Evolutionary conservation across 2,113 vertebrate species (phyloP).

Genomic region (Aspiorhynchus laticeps): DNA sequence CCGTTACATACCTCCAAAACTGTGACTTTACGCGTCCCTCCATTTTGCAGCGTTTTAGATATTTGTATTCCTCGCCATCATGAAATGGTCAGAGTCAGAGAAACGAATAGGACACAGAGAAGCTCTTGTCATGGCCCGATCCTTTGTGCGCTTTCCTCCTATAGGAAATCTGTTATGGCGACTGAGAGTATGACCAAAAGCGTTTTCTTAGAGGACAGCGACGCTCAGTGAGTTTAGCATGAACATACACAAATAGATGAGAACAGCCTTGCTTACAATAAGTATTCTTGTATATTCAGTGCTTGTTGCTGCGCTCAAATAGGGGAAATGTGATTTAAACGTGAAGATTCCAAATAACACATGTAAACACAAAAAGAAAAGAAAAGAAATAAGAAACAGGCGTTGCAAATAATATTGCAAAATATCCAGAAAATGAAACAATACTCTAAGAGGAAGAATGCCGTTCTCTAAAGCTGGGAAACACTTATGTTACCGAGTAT

Average conservation of each 20-base stretch:
- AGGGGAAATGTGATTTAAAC: no score
- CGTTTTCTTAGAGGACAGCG: conserved; percentile 43
- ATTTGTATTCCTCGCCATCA: not conserved
- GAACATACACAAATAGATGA: not conserved
- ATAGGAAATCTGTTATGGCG: conserved; percentile 20
- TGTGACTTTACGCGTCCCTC: not conserved
- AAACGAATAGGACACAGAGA: not conserved
- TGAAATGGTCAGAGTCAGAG: not conserved
- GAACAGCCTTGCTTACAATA: not conserved
- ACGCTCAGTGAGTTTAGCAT: conserved; percentile 31
- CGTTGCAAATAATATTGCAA: no score
- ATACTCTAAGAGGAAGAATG: no score
- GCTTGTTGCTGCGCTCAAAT: no score
- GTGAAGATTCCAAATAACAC: no score
- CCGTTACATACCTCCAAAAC: conserved; percentile 55
- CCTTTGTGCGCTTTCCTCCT: conserved; percentile 59
- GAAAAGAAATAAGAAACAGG: no score
- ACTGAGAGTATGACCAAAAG: not conserved
- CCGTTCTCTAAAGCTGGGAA: no score
- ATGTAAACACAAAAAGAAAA: no score
- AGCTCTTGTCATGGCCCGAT: not conserved
- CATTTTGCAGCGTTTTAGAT: not conserved
- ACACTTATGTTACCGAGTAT: no score
- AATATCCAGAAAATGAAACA: no score
- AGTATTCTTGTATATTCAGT: not conserved